Percentiles rank a stretch among this genome's conserved stretches.
phyloP scores from a whole-genome alignment of 2,888 invertebrate genomes.

The Erebia aethiops region DNA sequence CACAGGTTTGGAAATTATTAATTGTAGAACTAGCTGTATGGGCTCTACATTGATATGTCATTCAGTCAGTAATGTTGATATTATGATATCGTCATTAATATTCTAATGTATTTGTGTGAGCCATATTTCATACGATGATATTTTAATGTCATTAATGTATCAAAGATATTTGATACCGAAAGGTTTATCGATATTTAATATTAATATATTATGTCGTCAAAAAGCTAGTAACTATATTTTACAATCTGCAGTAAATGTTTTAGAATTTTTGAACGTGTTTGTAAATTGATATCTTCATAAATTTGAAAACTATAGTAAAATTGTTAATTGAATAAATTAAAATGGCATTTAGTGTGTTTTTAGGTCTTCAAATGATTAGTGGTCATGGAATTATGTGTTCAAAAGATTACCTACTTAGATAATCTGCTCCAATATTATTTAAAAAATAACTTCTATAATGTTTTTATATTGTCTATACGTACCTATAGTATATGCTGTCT shows the following conservation, averaged over 20 bases:
- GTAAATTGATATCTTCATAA: conserved; percentile 23
- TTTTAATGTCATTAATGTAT: conserved; percentile 24
- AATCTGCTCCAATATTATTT: neutral
- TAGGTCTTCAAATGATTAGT: neutral
- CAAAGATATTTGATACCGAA: conserved; percentile 20
- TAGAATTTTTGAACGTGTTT: conserved; percentile 20
- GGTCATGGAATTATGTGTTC: neutral
- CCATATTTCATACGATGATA: conserved; percentile 14
- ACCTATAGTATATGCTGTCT: too few species aligned
- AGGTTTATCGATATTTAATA: conserved; percentile 16
- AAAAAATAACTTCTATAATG: too few species aligned
- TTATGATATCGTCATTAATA: neutral
- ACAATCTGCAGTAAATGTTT: conserved; percentile 22
- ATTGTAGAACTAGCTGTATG: too few species aligned
- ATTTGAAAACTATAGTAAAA: conserved; percentile 17
- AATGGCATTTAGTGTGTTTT: conserved; percentile 11
- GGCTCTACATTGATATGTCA: too few species aligned
- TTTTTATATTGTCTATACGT: too few species aligned
- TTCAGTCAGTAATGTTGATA: too few species aligned
- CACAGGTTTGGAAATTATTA: too few species aligned
- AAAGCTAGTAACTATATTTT: conserved; percentile 17
- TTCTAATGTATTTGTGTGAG: conserved; percentile 4
- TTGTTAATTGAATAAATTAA: conserved; percentile 14
- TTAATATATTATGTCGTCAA: conserved; percentile 26
- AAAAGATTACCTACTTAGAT: neutral